phyloP scores from a whole-genome alignment of 1,140 invertebrate genomes.

The Papilio xuthus region DNA sequence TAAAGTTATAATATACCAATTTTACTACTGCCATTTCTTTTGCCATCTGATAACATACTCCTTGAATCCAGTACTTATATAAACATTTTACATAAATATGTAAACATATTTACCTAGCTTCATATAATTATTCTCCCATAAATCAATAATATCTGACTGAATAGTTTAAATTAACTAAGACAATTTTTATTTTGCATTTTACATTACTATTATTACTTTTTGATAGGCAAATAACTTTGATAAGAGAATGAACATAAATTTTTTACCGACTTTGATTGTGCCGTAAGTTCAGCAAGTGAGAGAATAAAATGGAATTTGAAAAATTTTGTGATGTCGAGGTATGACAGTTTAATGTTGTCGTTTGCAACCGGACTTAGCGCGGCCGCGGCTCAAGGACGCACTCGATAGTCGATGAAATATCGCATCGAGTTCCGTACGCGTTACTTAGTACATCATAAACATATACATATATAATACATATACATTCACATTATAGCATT shows the following conservation, averaged over 20 bases:
- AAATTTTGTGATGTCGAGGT: neutral
- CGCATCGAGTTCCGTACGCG: neutral
- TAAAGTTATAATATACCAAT: neutral
- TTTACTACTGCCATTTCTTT: neutral
- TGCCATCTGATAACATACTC: neutral
- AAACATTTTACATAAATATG: neutral
- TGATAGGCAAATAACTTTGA: neutral
- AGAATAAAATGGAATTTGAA: neutral
- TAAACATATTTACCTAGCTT: neutral
- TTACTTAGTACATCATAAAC: neutral
- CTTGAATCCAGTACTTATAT: neutral
- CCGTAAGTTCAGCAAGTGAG: neutral
- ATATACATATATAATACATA: too few relatives aligned
- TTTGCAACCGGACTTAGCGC: neutral
- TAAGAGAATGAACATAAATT: neutral
- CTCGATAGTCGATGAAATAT: neutral
- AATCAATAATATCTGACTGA: neutral
- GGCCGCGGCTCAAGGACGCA: conserved; percentile 1
- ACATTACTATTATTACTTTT: neutral
- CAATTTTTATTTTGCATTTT: neutral
- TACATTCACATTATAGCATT: too few relatives aligned
- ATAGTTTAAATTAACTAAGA: too few relatives aligned
- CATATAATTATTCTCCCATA: neutral
- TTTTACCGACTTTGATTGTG: neutral
- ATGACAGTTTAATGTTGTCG: neutral